These are phyloP conservation scores for Lissonota sp. DNA, from an alignment of 2,888 invertebrate genomes.

Conservation along the genomic window DNA sequence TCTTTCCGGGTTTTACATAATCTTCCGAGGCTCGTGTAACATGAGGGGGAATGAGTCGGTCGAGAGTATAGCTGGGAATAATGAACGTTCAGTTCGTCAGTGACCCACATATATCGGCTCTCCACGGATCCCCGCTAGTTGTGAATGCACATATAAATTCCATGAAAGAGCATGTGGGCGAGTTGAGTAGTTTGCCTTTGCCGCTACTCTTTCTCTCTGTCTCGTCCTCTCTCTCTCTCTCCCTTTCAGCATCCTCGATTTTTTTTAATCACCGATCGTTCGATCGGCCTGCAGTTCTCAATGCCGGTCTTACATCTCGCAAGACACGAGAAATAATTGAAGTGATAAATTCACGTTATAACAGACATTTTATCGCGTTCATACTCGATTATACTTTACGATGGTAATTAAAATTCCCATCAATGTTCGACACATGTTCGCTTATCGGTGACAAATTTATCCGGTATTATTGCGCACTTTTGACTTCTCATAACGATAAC, in stretches of 20 bases:
- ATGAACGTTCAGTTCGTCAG: slow-evolving; percentile 47
- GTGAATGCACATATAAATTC: slow-evolving; percentile 29
- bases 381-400: neutral
- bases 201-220: slow-evolving; percentile 26
- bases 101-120: slow-evolving; percentile 55
- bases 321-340: slow-evolving; percentile 18
- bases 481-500: neutral
- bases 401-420: neutral
- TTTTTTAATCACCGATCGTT: slow-evolving; percentile 32
- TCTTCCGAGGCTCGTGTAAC: slow-evolving; percentile 60
- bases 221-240: slow-evolving; percentile 16
- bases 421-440: neutral
- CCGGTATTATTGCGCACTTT: neutral
- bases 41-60: slow-evolving; percentile 55
- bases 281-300: slow-evolving; percentile 34
- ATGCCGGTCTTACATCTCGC: slow-evolving; percentile 27
- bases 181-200: slow-evolving; percentile 43
- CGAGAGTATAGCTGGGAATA: slow-evolving; percentile 42
- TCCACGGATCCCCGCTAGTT: slow-evolving; percentile 21
- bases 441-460: neutral
- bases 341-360: slow-evolving; percentile 18
- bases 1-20: slow-evolving; percentile 35
- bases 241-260: neutral
- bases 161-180: slow-evolving; percentile 47
- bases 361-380: slow-evolving; percentile 5